Evolutionary conservation across 2,113 vertebrate genomes (phyloP), one percentile per base, ranked within the genome.

Genomic region (Orthonyx spaldingii): DNA sequence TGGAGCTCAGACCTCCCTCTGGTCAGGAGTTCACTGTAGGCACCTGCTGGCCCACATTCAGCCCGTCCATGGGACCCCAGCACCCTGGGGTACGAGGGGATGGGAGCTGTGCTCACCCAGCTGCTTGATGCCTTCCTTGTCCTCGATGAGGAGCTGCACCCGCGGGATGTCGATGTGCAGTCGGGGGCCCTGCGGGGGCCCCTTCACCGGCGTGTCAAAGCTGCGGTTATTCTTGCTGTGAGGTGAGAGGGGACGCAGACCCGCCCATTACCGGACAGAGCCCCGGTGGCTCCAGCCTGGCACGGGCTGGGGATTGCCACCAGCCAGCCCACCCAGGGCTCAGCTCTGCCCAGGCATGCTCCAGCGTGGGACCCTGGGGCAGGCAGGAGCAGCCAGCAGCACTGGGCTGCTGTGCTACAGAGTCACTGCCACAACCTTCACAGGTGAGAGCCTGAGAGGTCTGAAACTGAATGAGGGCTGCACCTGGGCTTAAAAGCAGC

Each of bases 121-220:
- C 96, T 99, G 99, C 78, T 99, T 99, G 98, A 99, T 99, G 95
- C 99, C 99, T 76, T 99, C 99, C 97, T 99, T 99, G 98, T 99
- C 99, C 96, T 99, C 99, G 50, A 99, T 99, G 72, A 99, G 99
- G 74, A 99, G 98, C 97, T 99, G 99, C 23, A 99, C 99, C 18
- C 99, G 98, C 4, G 99, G 99, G 92, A 99, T 99, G 97, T 99
- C 99, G 3, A 99, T 99, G 97, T 99, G 99, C 59, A 99, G 98
- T 23, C 99, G 98, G 12, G 99, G 99, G n/a, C 99, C 99, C 94
- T 99, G 99, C 3, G 99, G 99, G 21, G 99, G 99, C 3, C 99
- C 99, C 97, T 99, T 99, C 96, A 99, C 99, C 3, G 99, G 99
- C 21, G 99, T 99, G 97, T 99, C 99, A 72, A 99, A 99, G 96